Conservation (phyloP, 2,797 vertebrate species). For the Huso huso region DNA sequence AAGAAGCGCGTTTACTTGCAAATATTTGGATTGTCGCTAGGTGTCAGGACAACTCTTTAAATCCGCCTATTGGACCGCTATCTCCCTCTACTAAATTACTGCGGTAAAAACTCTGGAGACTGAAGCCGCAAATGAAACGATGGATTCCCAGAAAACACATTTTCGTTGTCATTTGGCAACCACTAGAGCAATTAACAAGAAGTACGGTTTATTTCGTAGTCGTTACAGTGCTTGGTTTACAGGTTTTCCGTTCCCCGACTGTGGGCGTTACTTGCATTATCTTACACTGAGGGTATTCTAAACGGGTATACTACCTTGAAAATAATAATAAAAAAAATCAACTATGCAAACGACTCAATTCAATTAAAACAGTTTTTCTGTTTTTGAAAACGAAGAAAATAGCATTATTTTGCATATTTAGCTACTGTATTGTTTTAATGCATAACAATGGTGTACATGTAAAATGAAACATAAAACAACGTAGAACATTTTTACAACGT, state of each 20-base stretch:
- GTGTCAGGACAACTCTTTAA: conserved; percentile 16
- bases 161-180: conserved; percentile 21
- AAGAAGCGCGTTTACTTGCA: background rate
- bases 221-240: conserved; percentile 7
- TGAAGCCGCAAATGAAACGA: conserved; percentile 34
- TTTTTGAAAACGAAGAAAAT: too few species aligned
- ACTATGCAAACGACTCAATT: too few species aligned
- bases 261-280: background rate
- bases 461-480: too few species aligned
- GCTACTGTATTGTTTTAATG: too few species aligned
- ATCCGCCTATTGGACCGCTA: conserved; percentile 7
- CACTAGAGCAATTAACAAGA: conserved; percentile 13
- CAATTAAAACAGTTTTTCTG: too few species aligned
- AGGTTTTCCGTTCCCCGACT: background rate
- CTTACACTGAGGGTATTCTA: too few species aligned
- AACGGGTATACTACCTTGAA: too few species aligned
- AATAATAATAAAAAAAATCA: too few species aligned
- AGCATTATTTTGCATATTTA: too few species aligned
- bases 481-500: too few species aligned
- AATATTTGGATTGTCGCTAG: conserved; percentile 11
- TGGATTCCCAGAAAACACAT: conserved; percentile 34
- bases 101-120: conserved; percentile 38
- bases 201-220: conserved; percentile 18
- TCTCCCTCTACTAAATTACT: conserved; percentile 43
- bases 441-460: too few species aligned